Evolutionary conservation across 2,113 vertebrate species (phyloP), one percentile per base, ranked within the genome.

Genomic region (Microcebus ravelobensis): DNA sequence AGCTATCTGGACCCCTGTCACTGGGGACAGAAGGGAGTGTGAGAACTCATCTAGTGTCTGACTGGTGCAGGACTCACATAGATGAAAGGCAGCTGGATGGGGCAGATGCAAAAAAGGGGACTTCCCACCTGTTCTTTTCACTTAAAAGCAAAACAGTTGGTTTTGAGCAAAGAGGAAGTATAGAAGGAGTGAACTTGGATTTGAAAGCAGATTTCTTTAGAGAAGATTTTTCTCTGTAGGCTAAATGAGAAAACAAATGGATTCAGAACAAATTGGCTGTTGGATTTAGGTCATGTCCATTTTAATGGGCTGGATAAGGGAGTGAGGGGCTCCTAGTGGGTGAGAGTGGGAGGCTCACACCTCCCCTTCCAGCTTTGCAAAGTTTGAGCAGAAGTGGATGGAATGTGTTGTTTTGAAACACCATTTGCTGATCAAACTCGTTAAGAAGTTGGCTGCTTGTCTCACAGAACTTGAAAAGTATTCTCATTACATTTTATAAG

Each of bases 381-480:
- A 87, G 76, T 74, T 82, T 25, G 50, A 86, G 65, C 21, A 34
- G 80, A 84, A 55, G 39, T 0, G 2, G n/a, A 74, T 83, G 15
- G 59, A 63, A 36, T 59, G 57, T 82, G 77, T 80, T 90, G 42
- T 71, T 95, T 94, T 42, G 74, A 42, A 95, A 84, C n/a, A 27
- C 50, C 81, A 18, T 89, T 96, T 91, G 73, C 81, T 92, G 95
- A 88, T 86, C 67, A 67, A 34, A 88, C 71, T 52, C 10, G 7
- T 85, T 90, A 59, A 74, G 82, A 86, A 70, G 50, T 87, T 97
- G 91, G 86, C 95, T 39, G 68, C 90, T 87, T 45, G 88, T 91
- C 77, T 97, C 73, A 10, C 63, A n/a, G 89, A 90, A 52, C 52
- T 88, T 82, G 70, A 63, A 87, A 90, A 71, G n/a, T 57, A 45